Evolutionary conservation across 2,797 vertebrate species (phyloP).

Genomic region (Arnoldichthys spilopterus): DNA sequence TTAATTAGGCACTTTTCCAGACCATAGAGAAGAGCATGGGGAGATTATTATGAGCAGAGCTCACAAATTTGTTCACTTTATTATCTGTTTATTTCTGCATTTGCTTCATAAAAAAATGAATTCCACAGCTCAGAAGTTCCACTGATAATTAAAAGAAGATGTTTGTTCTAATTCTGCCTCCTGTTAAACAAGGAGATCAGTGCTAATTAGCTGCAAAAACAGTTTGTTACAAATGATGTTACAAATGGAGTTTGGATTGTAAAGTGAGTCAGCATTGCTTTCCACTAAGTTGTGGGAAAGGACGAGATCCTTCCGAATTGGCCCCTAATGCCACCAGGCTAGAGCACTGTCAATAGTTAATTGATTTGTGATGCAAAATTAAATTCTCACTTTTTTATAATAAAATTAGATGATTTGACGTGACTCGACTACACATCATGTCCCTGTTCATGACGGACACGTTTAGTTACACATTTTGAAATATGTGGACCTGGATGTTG

Average conservation of each 20-base stretch:
- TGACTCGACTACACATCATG: no score
- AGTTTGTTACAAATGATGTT: neutral
- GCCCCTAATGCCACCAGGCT: no score
- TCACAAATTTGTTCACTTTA: conserved; percentile 28
- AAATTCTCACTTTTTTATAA: no score
- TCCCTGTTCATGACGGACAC: no score
- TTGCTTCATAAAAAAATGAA: conserved; percentile 7
- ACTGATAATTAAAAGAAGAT: conserved; percentile 18
- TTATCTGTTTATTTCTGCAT: conserved; percentile 21
- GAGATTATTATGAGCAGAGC: conserved; percentile 10
- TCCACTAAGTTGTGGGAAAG: no score
- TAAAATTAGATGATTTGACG: no score
- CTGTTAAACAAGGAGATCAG: neutral
- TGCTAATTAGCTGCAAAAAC: neutral
- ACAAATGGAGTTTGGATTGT: neutral
- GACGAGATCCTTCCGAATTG: no score
- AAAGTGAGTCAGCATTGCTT: neutral
- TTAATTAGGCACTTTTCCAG: conserved; percentile 24
- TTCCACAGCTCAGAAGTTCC: conserved; percentile 9
- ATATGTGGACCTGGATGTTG: no score
- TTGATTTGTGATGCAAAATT: no score
- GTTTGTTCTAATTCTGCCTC: neutral
- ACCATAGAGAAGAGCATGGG: conserved; percentile 8
- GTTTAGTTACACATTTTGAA: no score
- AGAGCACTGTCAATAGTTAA: no score